Evolutionary conservation across 1,140 invertebrate species (phyloP), one percentile per base, ranked within the genome.

Genomic region (Ridgeia piscesae): DNA sequence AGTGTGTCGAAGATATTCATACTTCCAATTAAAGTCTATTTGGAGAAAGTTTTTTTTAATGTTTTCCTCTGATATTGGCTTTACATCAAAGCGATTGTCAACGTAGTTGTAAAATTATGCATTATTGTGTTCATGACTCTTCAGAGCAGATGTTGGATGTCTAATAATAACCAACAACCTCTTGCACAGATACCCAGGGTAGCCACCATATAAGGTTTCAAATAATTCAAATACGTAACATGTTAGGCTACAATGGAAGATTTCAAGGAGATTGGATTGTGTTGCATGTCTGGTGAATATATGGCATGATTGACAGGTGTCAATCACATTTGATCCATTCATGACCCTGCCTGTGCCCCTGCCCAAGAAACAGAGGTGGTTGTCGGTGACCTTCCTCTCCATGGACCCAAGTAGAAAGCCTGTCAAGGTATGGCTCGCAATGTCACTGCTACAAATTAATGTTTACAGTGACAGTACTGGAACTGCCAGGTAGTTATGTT

Each of bases 311-410:
- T 91, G 92, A 33, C 94, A 96, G 96, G 95, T 96, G 31, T 96
- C 96, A 0, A 96, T 96, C 91, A 96, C 96, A 33, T 96, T 96
- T 95, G 96, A 96, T 93, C 96, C 96, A 50, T 96, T 96, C 94
- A 93, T 96, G 34, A 96, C 96, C 91, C 93, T 96, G 58, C 95
- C 96, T 34, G 94, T 96, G 27, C 96, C 96, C 35, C 94, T 96
- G 35, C 96, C 96, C 14, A 96, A 95, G 94, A 95, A 95, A 91
- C 94, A 95, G 93, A 93, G 94, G 91, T 91, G 93, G 31, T 34
- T 95, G 90, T 94, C 95, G 33, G 95, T 96, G 4, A 94, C 94
- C 77, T 96, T 96, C 92, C 95, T 96, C 93, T 95, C 94, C 93
- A 95, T 94, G 91, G 96, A 96, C 92, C 94, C 95, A 1, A 93